Evolutionary conservation across 2,113 vertebrate genomes (phyloP).

Genomic region (Oceanodroma tethys): DNA sequence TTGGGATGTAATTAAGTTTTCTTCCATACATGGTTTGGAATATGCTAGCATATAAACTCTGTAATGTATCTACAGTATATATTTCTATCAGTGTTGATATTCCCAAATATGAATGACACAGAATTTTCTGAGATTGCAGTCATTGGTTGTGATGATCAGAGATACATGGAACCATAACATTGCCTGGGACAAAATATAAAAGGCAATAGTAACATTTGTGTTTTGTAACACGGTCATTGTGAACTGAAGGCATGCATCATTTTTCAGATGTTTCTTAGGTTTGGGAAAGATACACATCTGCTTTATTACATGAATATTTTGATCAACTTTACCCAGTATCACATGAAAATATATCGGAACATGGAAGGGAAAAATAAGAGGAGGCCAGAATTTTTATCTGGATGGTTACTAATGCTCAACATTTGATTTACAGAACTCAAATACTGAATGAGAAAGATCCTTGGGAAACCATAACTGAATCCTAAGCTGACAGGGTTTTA

Average conservation of each 20-base stretch:
- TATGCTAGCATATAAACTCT: background rate
- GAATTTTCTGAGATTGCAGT: background rate
- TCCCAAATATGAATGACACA: background rate
- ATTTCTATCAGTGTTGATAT: background rate
- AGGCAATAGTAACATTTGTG: background rate
- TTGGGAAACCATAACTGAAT: background rate
- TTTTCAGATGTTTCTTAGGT: background rate
- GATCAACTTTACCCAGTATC: background rate
- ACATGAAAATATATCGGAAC: background rate
- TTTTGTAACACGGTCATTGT: background rate
- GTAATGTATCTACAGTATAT: background rate
- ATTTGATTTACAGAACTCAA: background rate
- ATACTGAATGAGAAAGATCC: background rate
- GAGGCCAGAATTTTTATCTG: background rate
- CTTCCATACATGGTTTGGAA: background rate
- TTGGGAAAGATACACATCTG: background rate
- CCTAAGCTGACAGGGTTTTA: background rate
- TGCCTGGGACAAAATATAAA: background rate
- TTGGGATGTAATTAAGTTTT: background rate
- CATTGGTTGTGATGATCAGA: background rate
- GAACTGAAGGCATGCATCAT: background rate
- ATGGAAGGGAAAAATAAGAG: background rate
- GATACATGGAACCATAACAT: background rate
- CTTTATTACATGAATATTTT: background rate
- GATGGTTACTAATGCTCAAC: background rate